phyloP scores from a whole-genome alignment of 2,113 vertebrate species.

The Indicator indicator region DNA sequence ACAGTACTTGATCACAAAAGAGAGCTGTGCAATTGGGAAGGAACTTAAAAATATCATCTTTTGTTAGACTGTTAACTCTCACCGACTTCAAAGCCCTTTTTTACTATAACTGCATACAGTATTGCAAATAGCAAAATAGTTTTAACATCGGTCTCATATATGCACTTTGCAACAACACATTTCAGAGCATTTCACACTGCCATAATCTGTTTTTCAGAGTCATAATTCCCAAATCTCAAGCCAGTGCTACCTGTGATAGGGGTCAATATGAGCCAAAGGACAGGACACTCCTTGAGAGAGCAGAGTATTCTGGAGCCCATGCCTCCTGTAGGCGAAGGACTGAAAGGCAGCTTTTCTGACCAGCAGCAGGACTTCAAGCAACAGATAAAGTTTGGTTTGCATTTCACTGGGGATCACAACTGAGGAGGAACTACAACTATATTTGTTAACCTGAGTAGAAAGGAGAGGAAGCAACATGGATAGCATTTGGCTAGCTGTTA shows the following conservation, averaged over 20 bases:
- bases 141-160: rapidly evolving
- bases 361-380: not conserved
- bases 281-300: not conserved
- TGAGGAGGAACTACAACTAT: not conserved
- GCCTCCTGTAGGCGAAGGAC: not conserved
- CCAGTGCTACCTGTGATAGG: not conserved
- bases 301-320: not conserved
- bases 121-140: not conserved
- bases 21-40: not conserved
- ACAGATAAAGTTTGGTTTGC: not conserved
- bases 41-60: not conserved
- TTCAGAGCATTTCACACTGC: not conserved
- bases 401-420: not conserved
- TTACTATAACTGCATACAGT: not conserved
- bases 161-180: not conserved
- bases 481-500: not conserved
- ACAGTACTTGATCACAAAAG: not conserved
- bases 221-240: not conserved
- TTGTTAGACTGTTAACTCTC: not conserved
- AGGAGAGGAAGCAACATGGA: not conserved
- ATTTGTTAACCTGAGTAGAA: not conserved
- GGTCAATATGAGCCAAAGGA: not conserved
- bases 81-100: not conserved
- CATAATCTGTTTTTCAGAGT: not conserved
- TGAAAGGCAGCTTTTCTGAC: conserved; percentile 4